Conservation (phyloP, 2,113 vertebrate genomes). For the Recurvirostra avosetta region DNA sequence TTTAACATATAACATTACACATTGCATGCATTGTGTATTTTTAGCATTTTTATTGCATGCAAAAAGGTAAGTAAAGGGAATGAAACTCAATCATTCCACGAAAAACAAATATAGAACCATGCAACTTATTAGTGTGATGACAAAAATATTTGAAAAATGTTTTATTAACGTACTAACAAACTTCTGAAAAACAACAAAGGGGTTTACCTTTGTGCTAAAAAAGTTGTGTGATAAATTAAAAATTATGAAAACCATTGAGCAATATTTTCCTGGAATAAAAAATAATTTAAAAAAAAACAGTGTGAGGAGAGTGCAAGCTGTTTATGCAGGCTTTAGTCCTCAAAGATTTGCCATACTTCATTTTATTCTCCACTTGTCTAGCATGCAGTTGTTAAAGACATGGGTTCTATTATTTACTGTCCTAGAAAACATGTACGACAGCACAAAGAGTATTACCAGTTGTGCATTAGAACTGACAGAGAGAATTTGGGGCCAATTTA, state of each 20-base stretch:
- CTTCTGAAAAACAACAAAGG: background rate
- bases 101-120: background rate
- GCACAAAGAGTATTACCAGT: background rate
- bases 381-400: background rate
- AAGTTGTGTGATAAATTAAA: background rate
- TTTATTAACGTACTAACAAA: background rate
- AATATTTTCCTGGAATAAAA: background rate
- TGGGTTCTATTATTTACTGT: background rate
- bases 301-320: background rate
- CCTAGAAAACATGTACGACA: background rate
- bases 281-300: no score
- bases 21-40: background rate
- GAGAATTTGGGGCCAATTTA: background rate
- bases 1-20: background rate
- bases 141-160: background rate
- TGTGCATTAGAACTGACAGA: background rate
- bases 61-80: background rate
- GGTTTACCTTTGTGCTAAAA: background rate
- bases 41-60: background rate
- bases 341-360: background rate
- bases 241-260: background rate
- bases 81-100: background rate
- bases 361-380: background rate
- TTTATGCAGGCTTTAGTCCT: background rate
- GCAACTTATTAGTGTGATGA: background rate